Evolutionary conservation across 2,888 invertebrate species (phyloP), one percentile per base, ranked within the genome.

Genomic region (Lycophotia porphyrea): DNA sequence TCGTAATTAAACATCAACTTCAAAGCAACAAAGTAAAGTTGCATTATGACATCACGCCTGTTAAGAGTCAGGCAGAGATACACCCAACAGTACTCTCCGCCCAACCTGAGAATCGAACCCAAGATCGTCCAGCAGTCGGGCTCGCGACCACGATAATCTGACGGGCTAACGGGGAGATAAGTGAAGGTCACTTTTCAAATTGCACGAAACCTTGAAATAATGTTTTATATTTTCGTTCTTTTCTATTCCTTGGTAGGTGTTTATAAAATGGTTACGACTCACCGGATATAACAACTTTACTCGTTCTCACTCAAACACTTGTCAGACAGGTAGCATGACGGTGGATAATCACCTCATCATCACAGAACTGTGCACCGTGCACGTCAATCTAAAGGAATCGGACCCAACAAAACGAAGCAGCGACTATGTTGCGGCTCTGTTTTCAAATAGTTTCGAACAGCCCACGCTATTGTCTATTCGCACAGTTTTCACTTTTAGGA

Each of bases 221-320:
- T 49, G 49, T 24, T 24, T 49, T 3, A 49, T n/a, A n/a, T n/a
- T n/a, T n/a, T n/a, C n/a, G n/a, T n/a, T n/a, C n/a, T n/a, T n/a
- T n/a, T n/a, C n/a, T 3, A 49, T 49, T 49, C 9, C 9, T 24
- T 49, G 9, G 24, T 49, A 24, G 49, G 49, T 47, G 3, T 49
- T 58, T 58, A 36, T 60, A 60, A 60, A 67, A 67, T 61, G 1
- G 21, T 61, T 61, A 67, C 18, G 18, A 67, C 63, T 61, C 63
- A 67, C 67, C 63, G n/a, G 13, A 21, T 61, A 18, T 58, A 60
- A n/a, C 21, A n/a, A n/a, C 18, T 67, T 67, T 11, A 67, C 67
- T n/a, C n/a, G n/a, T 67, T 60, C 11, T 67, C 58, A 67, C 67
- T 34, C 1, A 67, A 36, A 39, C n/a, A 60, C 34, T n/a, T n/a